Base-by-base conservation (phyloP, 2,113 vertebrate genomes). In the Todiramphus chloris region DNA sequence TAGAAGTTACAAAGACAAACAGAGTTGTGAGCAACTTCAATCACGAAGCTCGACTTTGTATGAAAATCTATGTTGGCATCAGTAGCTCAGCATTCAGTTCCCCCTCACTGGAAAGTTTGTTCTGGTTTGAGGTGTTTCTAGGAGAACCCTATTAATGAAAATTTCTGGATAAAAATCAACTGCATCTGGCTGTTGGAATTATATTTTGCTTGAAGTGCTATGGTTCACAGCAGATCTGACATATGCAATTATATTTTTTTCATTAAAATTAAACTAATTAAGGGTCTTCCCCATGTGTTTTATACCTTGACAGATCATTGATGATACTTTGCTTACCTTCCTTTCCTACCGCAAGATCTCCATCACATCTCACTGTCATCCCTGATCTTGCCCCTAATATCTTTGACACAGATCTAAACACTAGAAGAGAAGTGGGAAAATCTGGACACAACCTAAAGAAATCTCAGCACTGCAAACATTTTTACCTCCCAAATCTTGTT, bases 31-130 rank as follows among this genome's bases (percentile, higher is more conserved):
- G 50, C 15, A 81, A 35, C 10, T 69, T 68, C 35, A 74, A 58
- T 48, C 31, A 68, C 0, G 1, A 55, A 74, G 33, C 14, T 15
- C 1, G 0, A 79, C 28, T 46, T 15, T 46, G 16, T 20, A 58
- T 35, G 39, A 62, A 68, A 63, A 51, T 28, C 35, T 37, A 12
- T 1, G 1, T 31, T 62, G 30, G 19, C 41, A 56, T 18, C 35
- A 28, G n/a, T 6, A 77, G 46, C 41, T 56, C 46, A 59, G 14
- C 17, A 16, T 60, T 67, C 69, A 66, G 16, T 39, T 67, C 19
- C 13, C 5, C 18, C 31, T 90, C 39, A n/a, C 46, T 27, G 20
- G 11, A 62, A 72, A 19, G 19, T 66, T 59, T 66, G 58, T 43
- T 94, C 18, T 1, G 1, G 56, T n/a, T 37, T 55, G 23, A 60